Conservation (phyloP, 2,797 vertebrate genomes). For the Telmatherina bonti region DNA sequence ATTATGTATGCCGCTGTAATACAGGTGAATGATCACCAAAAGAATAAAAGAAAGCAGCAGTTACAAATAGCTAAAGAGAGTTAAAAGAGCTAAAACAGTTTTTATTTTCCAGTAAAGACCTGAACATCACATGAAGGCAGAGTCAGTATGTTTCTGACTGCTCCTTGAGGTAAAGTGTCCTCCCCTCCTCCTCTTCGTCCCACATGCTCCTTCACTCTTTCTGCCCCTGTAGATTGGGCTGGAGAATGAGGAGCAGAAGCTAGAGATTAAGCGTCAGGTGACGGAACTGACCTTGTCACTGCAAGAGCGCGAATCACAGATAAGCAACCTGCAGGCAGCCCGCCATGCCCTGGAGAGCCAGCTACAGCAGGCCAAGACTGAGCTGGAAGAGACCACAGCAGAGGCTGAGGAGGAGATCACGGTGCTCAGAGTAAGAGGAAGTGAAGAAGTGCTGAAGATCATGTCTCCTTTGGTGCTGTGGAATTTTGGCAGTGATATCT, state of each 20-base stretch:
- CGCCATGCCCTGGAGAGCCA: constrained; percentile 92
- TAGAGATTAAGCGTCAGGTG: constrained; percentile 94
- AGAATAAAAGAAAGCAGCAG: neutral
- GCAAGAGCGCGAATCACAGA: constrained; percentile 94
- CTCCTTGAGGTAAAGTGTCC: neutral
- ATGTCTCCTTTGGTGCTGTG: constrained; percentile 8
- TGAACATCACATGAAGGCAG: accelerated
- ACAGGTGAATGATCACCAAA: neutral
- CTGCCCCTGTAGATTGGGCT: constrained; percentile 87
- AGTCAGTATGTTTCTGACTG: constrained; percentile 6
- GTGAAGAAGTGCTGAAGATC: neutral
- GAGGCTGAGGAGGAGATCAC: constrained; percentile 98
- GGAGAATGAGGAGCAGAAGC: constrained; percentile 94
- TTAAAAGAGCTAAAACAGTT: too few species aligned
- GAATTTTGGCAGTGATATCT: constrained; percentile 37
- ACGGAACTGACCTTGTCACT: constrained; percentile 93
- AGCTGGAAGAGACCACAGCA: constrained; percentile 95
- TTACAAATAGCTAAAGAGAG: neutral
- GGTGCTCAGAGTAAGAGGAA: constrained; percentile 88
- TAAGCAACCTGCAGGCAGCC: constrained; percentile 90
- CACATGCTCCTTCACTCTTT: neutral
- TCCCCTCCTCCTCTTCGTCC: constrained; percentile 11
- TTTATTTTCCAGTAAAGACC: neutral
- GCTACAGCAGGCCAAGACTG: constrained; percentile 93
- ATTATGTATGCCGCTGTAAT: too few species aligned